A percentile compares a stretch with the other conserved stretches of the same genome.
phyloP scores from a whole-genome alignment of 2,113 vertebrate genomes.

The Phodopus roborovskii region DNA sequence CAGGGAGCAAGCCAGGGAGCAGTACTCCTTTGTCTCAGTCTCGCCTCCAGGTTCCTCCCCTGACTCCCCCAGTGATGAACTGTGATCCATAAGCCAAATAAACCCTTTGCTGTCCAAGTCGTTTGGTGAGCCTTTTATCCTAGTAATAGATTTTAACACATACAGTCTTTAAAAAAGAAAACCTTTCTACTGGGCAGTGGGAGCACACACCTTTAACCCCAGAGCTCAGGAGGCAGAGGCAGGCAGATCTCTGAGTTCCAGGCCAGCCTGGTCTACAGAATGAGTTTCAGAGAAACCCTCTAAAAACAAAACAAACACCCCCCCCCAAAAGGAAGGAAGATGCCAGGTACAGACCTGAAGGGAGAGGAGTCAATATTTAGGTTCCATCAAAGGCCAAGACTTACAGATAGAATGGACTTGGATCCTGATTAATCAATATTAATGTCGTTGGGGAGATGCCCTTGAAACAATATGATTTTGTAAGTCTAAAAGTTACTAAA shows the following conservation, averaged over 20 bases:
- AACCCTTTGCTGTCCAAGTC: neutral
- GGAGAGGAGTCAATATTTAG: neutral
- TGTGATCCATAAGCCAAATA: neutral
- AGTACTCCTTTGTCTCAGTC: neutral
- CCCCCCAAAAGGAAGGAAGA: neutral
- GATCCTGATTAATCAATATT: neutral
- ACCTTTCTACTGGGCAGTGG: neutral
- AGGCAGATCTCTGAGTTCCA: neutral
- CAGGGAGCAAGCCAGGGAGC: neutral
- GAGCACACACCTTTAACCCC: no score
- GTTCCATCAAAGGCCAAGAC: neutral
- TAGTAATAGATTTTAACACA: neutral
- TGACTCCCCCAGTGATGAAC: no score
- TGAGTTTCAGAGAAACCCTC: neutral
- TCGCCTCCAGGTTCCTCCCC: neutral
- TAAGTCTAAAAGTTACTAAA: neutral
- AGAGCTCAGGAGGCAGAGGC: neutral
- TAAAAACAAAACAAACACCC: neutral
- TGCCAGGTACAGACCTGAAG: neutral
- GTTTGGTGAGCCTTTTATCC: neutral
- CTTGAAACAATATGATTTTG: conserved; percentile 22
- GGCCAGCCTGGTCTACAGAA: neutral
- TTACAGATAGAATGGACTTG: neutral
- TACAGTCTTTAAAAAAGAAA: neutral
- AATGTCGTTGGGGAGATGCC: neutral